Evolutionary conservation across 2,888 invertebrate species (phyloP).

Genomic region (Cistogaster globosa): DNA sequence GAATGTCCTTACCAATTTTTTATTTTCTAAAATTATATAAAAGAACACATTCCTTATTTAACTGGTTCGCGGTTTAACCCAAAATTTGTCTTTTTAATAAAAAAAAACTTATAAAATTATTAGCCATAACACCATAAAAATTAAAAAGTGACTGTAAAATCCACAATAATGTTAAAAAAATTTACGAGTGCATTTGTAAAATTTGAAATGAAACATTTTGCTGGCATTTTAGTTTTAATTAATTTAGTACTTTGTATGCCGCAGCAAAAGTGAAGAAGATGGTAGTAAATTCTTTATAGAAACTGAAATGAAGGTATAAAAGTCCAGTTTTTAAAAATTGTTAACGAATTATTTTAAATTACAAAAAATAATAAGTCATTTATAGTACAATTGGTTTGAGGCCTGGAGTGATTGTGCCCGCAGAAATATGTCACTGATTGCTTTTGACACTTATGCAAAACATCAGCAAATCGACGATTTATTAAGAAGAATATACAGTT

Average conservation of each 20-base stretch:
- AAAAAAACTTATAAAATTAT: too few species aligned
- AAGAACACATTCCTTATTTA: too few species aligned
- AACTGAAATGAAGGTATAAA: slow-evolving; percentile 36
- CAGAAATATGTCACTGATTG: slow-evolving; percentile 63
- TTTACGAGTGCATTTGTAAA: neutral
- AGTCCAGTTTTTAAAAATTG: too few species aligned
- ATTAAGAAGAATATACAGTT: slow-evolving; percentile 47
- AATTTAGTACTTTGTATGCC: slow-evolving; percentile 9
- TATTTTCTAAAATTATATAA: too few species aligned
- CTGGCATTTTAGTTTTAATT: slow-evolving; percentile 30
- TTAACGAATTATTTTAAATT: neutral
- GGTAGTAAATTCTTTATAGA: slow-evolving; percentile 59
- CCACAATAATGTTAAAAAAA: neutral
- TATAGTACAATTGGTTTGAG: slow-evolving; percentile 63
- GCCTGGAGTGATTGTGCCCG: slow-evolving; percentile 64
- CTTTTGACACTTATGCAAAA: slow-evolving; percentile 44
- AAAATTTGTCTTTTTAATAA: too few species aligned
- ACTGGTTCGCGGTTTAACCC: too few species aligned
- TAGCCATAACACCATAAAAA: neutral
- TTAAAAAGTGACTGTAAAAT: slow-evolving; percentile 14
- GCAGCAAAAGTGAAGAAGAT: slow-evolving; percentile 53
- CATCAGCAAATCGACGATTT: slow-evolving; percentile 59
- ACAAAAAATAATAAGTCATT: neutral
- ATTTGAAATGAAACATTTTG: slow-evolving; percentile 4
- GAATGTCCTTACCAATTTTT: too few species aligned